phyloP scores from a whole-genome alignment of 1,140 invertebrate genomes.

The Cydia splendana region DNA sequence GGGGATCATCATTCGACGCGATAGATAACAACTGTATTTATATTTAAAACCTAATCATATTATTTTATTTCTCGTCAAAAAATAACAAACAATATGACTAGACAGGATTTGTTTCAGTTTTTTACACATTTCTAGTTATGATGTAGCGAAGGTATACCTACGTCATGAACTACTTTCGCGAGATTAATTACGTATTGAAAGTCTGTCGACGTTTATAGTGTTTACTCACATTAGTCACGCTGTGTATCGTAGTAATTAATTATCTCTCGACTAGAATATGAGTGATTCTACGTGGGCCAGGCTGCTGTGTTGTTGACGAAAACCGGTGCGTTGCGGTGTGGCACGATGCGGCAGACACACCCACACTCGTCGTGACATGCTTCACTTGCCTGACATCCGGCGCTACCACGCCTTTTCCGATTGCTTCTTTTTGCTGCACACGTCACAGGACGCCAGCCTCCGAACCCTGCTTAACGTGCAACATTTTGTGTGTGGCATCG shows the following conservation, averaged over 20 bases:
- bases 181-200: no score
- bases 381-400: constrained; percentile 44
- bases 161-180: no score
- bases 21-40: no score
- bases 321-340: constrained; percentile 37
- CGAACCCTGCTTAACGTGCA: constrained; percentile 36
- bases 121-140: no score
- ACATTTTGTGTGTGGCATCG: constrained; percentile 41
- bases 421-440: constrained; percentile 44
- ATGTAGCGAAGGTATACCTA: no score
- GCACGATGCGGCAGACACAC: constrained; percentile 34
- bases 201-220: neutral
- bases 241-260: constrained; percentile 18
- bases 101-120: no score
- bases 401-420: constrained; percentile 49
- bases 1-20: no score
- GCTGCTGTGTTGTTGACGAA: constrained; percentile 36
- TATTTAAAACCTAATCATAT: no score
- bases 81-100: no score
- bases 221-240: neutral
- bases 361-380: constrained; percentile 41
- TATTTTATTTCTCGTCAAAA: no score
- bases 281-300: constrained; percentile 39
- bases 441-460: constrained; percentile 28
- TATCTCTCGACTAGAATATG: constrained; percentile 17